A percentile compares a stretch with the other conserved stretches of the same genome.
phyloP scores from a whole-genome alignment of 2,113 vertebrate species.

The Rana temporaria region DNA sequence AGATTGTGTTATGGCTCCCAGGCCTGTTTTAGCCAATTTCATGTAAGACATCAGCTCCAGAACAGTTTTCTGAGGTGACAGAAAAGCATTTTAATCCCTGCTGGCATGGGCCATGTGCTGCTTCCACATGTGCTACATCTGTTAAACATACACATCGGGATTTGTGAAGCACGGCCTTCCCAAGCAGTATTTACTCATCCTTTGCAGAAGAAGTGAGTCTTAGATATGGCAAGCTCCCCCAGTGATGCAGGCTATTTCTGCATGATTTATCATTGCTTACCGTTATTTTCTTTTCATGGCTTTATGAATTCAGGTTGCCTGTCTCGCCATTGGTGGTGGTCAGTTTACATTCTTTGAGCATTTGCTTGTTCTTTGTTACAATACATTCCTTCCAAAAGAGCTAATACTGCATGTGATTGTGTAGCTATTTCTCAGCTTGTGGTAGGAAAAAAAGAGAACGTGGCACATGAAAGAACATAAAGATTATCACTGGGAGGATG shows the following conservation, averaged over 20 bases:
- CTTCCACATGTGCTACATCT: slow-evolving; percentile 41
- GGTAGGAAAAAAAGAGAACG: slow-evolving; percentile 29
- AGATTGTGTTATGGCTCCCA: slow-evolving; percentile 20
- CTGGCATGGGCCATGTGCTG: slow-evolving; percentile 35
- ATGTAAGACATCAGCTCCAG: slow-evolving; percentile 24
- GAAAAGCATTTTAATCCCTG: slow-evolving; percentile 43
- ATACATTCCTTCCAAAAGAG: slow-evolving; percentile 46
- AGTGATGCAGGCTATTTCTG: slow-evolving; percentile 18
- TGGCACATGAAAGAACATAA: slow-evolving; percentile 33
- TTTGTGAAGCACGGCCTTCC: slow-evolving; percentile 28
- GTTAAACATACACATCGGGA: slow-evolving; percentile 44
- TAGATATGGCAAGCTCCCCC: slow-evolving; percentile 21
- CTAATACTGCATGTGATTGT: slow-evolving; percentile 38
- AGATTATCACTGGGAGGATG: background rate
- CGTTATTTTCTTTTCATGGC: slow-evolving; percentile 40
- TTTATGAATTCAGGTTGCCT: slow-evolving; percentile 41
- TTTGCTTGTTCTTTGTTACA: slow-evolving; percentile 40
- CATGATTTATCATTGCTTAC: slow-evolving; percentile 36
- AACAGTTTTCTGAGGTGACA: slow-evolving; percentile 30
- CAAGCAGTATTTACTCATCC: slow-evolving; percentile 18
- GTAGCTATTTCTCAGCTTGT: slow-evolving; percentile 44
- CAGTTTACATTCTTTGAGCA: slow-evolving; percentile 39
- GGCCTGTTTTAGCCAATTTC: background rate
- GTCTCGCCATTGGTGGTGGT: slow-evolving; percentile 50
- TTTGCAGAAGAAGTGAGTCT: slow-evolving; percentile 31